Evolutionary conservation across 2,797 vertebrate species (phyloP).

Genomic region (Schizopygopsis pylzovi): DNA sequence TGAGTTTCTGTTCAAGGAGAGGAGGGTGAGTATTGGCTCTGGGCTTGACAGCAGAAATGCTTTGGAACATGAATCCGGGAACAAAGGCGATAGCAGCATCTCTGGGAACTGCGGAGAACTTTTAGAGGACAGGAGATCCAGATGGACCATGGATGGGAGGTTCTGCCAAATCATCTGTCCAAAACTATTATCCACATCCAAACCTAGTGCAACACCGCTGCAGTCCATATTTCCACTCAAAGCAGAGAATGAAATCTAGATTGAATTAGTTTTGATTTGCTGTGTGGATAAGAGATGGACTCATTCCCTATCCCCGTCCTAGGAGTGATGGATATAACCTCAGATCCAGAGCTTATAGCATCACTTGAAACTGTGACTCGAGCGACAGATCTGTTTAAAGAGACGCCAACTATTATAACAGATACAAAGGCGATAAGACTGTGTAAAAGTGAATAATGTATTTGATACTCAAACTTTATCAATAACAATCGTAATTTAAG

Average conservation of each 20-base stretch:
- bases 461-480: neutral
- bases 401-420: neutral
- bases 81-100: conserved; percentile 68
- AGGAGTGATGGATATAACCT: neutral
- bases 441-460: neutral
- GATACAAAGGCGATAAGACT: neutral
- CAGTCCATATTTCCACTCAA: conserved; percentile 78
- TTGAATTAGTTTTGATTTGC: conserved; percentile 80
- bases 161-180: conserved; percentile 80
- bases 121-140: conserved; percentile 73
- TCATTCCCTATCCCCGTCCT: conserved; percentile 72
- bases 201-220: conserved; percentile 72
- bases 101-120: conserved; percentile 75
- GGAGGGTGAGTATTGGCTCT: conserved; percentile 68
- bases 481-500: neutral
- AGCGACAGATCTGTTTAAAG: neutral
- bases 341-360: neutral
- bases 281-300: conserved; percentile 87
- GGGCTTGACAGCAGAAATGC: conserved; percentile 76
- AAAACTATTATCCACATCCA: conserved; percentile 76
- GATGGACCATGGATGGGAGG: conserved; percentile 76
- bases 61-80: conserved; percentile 74
- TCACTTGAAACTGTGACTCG: neutral
- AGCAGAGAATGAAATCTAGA: conserved; percentile 83
- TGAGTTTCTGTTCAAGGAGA: conserved; percentile 63